Percentiles rank a stretch among this genome's conserved stretches.
Conservation (phyloP, 2,797 vertebrate species). For the Typhlichthys subterraneus region DNA sequence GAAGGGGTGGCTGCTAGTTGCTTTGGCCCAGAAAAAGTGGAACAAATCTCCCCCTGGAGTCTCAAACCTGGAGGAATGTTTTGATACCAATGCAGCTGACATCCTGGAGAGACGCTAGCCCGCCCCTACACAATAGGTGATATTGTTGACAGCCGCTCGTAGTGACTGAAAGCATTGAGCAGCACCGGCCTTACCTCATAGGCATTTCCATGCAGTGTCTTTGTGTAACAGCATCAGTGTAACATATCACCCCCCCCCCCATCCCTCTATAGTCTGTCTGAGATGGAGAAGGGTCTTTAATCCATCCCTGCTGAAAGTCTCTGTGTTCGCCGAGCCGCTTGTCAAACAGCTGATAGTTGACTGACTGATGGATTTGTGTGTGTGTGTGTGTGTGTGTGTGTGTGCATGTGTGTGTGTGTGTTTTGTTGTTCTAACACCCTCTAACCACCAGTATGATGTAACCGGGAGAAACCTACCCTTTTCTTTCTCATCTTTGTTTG, state of each 20-base stretch:
- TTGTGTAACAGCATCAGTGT: constrained; percentile 77
- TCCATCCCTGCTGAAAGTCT: constrained; percentile 63
- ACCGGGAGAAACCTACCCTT: constrained; percentile 66
- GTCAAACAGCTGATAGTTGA: constrained; percentile 78
- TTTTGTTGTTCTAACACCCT: constrained; percentile 66
- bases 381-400: too few relatives aligned
- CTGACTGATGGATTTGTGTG: constrained; percentile 41
- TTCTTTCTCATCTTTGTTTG: constrained; percentile 68
- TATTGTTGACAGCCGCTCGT: constrained; percentile 74
- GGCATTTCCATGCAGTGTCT: constrained; percentile 73
- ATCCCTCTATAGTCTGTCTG: constrained; percentile 51
- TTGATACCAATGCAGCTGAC: constrained; percentile 74
- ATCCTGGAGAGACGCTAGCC: constrained; percentile 68
- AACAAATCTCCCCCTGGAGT: constrained; percentile 79
- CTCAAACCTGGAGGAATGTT: constrained; percentile 70
- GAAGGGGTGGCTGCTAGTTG: constrained; percentile 69
- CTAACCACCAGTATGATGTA: constrained; percentile 73
- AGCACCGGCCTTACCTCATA: constrained; percentile 72
- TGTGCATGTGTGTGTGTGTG: too few relatives aligned
- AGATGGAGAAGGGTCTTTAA: constrained; percentile 60
- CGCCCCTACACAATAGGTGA: constrained; percentile 65
- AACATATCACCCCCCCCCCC: constrained; percentile 67
- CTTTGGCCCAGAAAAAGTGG: constrained; percentile 72
- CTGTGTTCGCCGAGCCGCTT: constrained; percentile 67
- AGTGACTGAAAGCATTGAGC: constrained; percentile 77